A percentile compares a stretch with the other conserved stretches of the same genome.
phyloP scores from a whole-genome alignment of 2,797 vertebrate species.

The Cephalopachus bancanus region DNA sequence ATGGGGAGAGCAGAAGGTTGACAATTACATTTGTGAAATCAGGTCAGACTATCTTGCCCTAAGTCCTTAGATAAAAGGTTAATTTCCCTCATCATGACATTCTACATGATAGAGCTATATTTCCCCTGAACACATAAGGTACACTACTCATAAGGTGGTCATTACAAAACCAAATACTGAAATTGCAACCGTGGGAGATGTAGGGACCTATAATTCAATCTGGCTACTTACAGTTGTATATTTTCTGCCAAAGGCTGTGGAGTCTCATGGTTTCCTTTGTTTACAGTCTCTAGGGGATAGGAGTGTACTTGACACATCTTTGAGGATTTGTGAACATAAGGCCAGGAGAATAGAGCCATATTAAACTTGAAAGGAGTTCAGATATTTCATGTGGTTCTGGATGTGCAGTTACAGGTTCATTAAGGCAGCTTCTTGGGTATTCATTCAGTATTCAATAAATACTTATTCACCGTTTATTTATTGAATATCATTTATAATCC shows the following conservation, averaged over 20 bases:
- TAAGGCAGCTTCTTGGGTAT: not conserved
- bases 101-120: not conserved
- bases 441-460: not conserved
- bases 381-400: not conserved
- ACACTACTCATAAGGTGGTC: not conserved
- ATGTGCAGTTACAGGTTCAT: not conserved
- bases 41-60: not conserved
- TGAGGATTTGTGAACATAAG: not conserved
- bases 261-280: not conserved
- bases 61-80: not conserved
- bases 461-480: not conserved
- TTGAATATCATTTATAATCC: not conserved
- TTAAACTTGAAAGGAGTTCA: constrained; percentile 1
- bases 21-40: not conserved
- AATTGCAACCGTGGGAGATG: not conserved
- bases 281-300: not conserved
- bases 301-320: not conserved
- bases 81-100: not conserved
- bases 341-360: not conserved
- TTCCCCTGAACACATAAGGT: not conserved
- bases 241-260: not conserved
- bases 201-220: not conserved
- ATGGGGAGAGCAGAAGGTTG: not conserved
- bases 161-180: constrained; percentile 17
- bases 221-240: too few species aligned